Conservation (phyloP, 2,113 vertebrate genomes). For the Electrona antarctica region DNA sequence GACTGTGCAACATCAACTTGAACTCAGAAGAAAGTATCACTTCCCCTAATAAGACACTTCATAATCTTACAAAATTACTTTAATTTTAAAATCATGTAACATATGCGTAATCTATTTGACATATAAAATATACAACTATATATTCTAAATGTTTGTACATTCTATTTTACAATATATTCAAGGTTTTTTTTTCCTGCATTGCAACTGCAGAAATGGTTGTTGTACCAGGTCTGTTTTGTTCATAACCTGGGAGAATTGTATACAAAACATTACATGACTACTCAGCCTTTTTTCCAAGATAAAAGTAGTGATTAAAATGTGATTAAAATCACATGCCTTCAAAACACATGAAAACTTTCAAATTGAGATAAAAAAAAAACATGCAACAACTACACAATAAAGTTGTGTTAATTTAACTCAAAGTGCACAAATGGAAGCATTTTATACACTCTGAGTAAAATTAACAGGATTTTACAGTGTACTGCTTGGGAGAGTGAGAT, state of each 20-base stretch:
- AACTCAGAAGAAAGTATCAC: constrained; percentile 60
- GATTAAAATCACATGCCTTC: constrained; percentile 55
- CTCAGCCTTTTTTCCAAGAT: constrained; percentile 25
- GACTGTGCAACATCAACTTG: constrained; percentile 73
- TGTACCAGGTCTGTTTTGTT: constrained; percentile 58
- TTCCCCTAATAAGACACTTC: constrained; percentile 80
- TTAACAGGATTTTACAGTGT: neutral
- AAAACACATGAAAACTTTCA: constrained; percentile 44
- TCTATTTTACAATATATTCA: constrained; percentile 79
- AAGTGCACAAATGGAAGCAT: too few relatives aligned
- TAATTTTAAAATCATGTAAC: constrained; percentile 79
- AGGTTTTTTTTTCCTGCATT: constrained; percentile 65
- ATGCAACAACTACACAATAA: neutral
- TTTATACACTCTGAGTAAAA: too few relatives aligned
- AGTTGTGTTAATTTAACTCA: too few relatives aligned
- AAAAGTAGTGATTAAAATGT: constrained; percentile 39
- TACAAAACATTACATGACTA: constrained; percentile 52
- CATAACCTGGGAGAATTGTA: constrained; percentile 44
- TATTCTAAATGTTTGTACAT: constrained; percentile 70
- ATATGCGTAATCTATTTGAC: constrained; percentile 75
- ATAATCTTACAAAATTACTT: constrained; percentile 84
- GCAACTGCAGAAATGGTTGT: constrained; percentile 73
- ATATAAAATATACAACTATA: constrained; percentile 82
- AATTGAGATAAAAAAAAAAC: constrained; percentile 40
- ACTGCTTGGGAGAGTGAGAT: neutral